A percentile compares a stretch with the other conserved stretches of the same genome.
Conservation (phyloP, 2,113 vertebrate species). For the Poeciliopsis prolifica region DNA sequence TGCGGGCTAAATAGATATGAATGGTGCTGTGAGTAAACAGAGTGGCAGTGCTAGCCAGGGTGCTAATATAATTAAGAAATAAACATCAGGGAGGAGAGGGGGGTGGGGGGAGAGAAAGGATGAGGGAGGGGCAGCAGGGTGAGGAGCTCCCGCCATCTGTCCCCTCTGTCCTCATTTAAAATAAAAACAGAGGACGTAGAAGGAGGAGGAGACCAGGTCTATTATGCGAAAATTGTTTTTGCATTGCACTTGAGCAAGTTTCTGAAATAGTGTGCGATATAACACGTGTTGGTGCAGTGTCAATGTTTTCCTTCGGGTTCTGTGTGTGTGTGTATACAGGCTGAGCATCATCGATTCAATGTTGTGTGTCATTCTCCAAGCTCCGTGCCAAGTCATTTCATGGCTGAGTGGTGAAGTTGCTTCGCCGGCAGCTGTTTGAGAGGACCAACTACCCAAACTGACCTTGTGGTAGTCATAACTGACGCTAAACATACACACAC, state of each 20-base stretch:
- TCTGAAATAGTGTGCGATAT: slow-evolving; percentile 36
- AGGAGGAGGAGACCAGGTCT: slow-evolving; percentile 17
- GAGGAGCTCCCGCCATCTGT: slow-evolving; percentile 93
- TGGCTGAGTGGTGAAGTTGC: slow-evolving; percentile 75
- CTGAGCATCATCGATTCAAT: slow-evolving; percentile 73
- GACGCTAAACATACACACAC: slow-evolving; percentile 65
- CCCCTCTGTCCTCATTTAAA: slow-evolving; percentile 75
- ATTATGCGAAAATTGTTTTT: slow-evolving; percentile 7
- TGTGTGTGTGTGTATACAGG: slow-evolving; percentile 42
- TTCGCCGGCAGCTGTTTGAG: slow-evolving; percentile 75
- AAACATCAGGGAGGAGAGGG: slow-evolving; percentile 86
- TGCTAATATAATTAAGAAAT: slow-evolving; percentile 98
- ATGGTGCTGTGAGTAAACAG: slow-evolving; percentile 98
- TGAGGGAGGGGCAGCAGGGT: slow-evolving; percentile 81
- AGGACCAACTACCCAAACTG: slow-evolving; percentile 77
- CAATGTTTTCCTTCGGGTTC: slow-evolving; percentile 75
- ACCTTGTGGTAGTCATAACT: slow-evolving; percentile 76
- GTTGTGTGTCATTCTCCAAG: slow-evolving; percentile 64
- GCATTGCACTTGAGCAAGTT: slow-evolving; percentile 17
- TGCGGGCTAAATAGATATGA: slow-evolving; percentile 99
- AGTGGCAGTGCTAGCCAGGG: slow-evolving; percentile 91
- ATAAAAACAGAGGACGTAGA: slow-evolving; percentile 55
- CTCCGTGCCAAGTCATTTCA: slow-evolving; percentile 79
- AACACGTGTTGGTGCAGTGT: slow-evolving; percentile 66
- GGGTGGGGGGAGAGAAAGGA: slow-evolving; percentile 47